Evolutionary conservation across 2,888 invertebrate genomes (phyloP).

Genomic region (Quadroppia sp.): DNA sequence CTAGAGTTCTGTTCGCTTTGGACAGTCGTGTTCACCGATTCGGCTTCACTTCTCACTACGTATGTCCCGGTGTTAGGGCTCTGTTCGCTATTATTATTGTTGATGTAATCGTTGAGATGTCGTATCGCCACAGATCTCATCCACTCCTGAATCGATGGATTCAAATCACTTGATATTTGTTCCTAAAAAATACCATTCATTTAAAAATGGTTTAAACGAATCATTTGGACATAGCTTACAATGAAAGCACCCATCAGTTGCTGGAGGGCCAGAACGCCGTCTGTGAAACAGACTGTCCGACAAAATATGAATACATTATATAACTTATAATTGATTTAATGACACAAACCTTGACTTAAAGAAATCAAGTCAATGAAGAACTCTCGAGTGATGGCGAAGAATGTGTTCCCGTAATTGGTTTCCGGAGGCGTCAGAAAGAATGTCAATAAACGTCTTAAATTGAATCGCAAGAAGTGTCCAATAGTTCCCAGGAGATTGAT

Average conservation of each 20-base stretch:
- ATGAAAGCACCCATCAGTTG: conserved; percentile 52
- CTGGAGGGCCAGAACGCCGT: conserved; percentile 53
- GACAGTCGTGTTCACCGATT: neutral
- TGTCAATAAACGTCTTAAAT: conserved; percentile 51
- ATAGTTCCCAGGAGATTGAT: conserved; percentile 55
- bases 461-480: conserved; percentile 52
- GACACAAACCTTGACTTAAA: conserved; percentile 16
- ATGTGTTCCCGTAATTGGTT: neutral
- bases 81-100: conserved; percentile 32
- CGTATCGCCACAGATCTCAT: conserved; percentile 49
- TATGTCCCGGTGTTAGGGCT: neutral
- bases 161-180: conserved; percentile 52
- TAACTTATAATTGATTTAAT: too few species aligned
- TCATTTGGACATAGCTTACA: conserved; percentile 50
- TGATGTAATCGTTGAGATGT: conserved; percentile 14
- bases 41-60: neutral
- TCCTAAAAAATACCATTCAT: conserved; percentile 49
- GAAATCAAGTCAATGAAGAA: conserved; percentile 21
- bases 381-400: conserved; percentile 44
- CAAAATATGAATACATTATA: neutral
- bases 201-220: neutral
- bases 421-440: conserved; percentile 52
- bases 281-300: conserved; percentile 51
- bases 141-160: conserved; percentile 54
- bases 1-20: neutral